These are phyloP conservation scores for Sarcophaga peregrina DNA, from an alignment of 1,140 invertebrate species.

Conservation along the genomic window DNA sequence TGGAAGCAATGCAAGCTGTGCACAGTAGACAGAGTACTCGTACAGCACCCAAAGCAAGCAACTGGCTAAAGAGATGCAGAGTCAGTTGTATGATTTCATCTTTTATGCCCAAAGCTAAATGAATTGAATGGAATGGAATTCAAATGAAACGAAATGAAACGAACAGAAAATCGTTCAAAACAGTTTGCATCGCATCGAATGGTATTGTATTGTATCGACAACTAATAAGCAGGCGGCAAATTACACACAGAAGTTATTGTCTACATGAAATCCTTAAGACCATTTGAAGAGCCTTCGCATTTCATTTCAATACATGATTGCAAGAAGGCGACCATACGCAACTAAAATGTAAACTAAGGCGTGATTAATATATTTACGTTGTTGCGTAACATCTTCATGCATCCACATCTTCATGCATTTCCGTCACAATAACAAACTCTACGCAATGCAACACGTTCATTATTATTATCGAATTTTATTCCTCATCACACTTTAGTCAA, in stretches of 20 bases:
- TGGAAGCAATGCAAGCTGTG: background rate
- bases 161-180: no score
- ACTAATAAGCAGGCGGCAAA: conserved; percentile 3
- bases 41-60: background rate
- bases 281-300: no score
- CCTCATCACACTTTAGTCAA: no score
- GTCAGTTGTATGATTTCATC: conserved; percentile 27
- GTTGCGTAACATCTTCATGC: no score
- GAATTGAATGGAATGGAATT: background rate
- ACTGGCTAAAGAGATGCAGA: background rate
- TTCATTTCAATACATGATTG: background rate
- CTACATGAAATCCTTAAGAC: background rate
- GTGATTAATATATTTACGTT: no score
- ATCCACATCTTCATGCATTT: no score
- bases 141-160: no score
- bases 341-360: no score
- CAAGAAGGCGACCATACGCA: background rate
- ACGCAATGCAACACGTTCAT: no score
- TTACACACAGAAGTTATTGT: background rate
- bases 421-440: no score
- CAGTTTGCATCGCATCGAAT: background rate
- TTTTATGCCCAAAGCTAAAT: background rate
- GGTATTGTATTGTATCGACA: conserved; percentile 12
- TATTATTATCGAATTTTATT: no score
- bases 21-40: background rate